Conservation (phyloP, 1,140 invertebrate genomes). For the Araneus ventricosus region DNA sequence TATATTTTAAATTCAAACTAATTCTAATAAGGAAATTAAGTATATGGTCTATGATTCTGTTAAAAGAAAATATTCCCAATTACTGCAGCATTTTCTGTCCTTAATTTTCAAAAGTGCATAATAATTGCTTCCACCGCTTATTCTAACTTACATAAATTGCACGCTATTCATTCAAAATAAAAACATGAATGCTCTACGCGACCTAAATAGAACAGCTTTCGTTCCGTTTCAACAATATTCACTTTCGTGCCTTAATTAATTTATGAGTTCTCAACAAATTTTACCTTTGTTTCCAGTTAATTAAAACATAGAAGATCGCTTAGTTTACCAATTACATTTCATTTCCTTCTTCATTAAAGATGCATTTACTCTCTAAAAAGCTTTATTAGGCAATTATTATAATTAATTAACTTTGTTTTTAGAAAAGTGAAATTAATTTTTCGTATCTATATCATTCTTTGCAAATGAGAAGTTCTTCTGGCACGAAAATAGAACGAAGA, state of each 20-base stretch:
- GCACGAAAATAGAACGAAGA: too few species aligned
- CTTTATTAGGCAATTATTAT: too few species aligned
- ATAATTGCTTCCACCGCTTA: not conserved
- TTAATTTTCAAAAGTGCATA: not conserved
- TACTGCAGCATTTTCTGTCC: not conserved
- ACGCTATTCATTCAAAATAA: not conserved
- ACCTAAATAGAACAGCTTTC: not conserved
- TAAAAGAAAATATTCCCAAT: not conserved
- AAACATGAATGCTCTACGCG: not conserved
- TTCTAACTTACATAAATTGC: not conserved
- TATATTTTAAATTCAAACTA: too few species aligned
- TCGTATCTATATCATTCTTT: too few species aligned
- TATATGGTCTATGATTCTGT: too few species aligned
- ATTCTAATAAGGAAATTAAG: too few species aligned
- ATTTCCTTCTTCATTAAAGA: not conserved
- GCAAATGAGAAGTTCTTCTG: too few species aligned
- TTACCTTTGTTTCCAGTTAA: not conserved
- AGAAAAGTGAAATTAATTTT: too few species aligned
- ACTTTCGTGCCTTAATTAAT: not conserved
- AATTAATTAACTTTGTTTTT: too few species aligned
- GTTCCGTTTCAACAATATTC: not conserved
- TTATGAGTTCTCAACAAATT: not conserved
- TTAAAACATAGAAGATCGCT: not conserved
- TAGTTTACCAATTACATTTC: not conserved
- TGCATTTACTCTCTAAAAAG: not conserved